phyloP scores from a whole-genome alignment of 1,140 invertebrate species.

The Watersipora subatra region DNA sequence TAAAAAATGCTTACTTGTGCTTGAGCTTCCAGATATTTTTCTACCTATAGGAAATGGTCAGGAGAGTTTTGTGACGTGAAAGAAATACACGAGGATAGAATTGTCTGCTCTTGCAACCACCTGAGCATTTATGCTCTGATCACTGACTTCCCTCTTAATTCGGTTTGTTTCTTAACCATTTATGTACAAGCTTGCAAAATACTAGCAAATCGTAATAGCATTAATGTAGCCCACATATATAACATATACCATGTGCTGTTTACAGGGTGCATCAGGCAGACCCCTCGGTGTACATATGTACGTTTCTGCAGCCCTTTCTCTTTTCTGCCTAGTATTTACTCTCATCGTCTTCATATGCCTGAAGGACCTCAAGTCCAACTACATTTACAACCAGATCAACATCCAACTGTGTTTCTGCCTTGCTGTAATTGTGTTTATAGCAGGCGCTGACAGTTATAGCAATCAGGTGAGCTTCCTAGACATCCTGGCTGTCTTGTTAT shows the following conservation, averaged over 20 bases:
- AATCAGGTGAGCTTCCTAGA: too few species aligned
- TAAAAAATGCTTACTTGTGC: too few species aligned
- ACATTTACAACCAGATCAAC: slow-evolving; percentile 86
- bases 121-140: slow-evolving; percentile 2
- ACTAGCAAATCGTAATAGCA: not conserved
- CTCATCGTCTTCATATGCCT: slow-evolving; percentile 63
- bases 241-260: too few species aligned
- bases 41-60: not conserved
- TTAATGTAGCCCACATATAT: too few species aligned
- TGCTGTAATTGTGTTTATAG: slow-evolving; percentile 66
- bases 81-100: not conserved
- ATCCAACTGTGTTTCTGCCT: slow-evolving; percentile 74
- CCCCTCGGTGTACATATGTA: slow-evolving; percentile 48
- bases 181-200: not conserved
- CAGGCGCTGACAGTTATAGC: slow-evolving; percentile 43
- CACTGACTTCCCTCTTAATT: not conserved
- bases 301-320: slow-evolving; percentile 57
- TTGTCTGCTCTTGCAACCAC: slow-evolving; percentile 1
- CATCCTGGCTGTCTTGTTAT: too few species aligned
- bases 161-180: not conserved
- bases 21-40: too few species aligned
- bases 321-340: slow-evolving; percentile 52
- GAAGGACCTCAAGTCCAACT: slow-evolving; percentile 67
- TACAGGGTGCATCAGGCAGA: not conserved
- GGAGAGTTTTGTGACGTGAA: not conserved